Conservation (phyloP, 2,888 invertebrate species). For the Acanthosepion pharaonis region DNA sequence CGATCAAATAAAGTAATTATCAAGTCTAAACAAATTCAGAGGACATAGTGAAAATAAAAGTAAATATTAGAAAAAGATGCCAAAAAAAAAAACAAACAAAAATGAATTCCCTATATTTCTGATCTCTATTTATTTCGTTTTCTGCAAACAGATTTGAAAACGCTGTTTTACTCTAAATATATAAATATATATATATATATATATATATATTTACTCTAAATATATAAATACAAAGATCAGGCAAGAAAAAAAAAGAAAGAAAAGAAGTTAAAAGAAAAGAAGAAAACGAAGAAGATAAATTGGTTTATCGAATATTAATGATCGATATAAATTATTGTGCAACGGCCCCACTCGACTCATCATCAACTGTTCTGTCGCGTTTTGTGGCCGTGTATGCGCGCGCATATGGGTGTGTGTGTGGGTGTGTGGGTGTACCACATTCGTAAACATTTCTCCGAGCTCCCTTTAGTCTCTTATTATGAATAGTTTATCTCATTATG, state of each 20-base stretch:
- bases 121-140: too few relatives aligned
- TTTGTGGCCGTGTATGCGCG: too few relatives aligned
- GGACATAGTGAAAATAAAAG: not conserved
- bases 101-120: not conserved
- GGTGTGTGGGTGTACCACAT: too few relatives aligned
- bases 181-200: too few relatives aligned
- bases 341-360: not conserved
- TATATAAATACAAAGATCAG: not conserved
- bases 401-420: too few relatives aligned
- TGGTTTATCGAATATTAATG: not conserved
- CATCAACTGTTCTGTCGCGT: not conserved
- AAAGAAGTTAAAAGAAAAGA: not conserved
- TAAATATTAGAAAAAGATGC: not conserved
- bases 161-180: too few relatives aligned
- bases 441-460: not conserved
- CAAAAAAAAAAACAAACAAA: not conserved
- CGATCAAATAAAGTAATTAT: too few relatives aligned
- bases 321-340: not conserved
- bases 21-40: not conserved
- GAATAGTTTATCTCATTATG: conserved; percentile 33
- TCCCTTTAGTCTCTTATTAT: not conserved
- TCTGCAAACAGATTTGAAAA: too few relatives aligned
- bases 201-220: too few relatives aligned
- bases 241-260: not conserved
- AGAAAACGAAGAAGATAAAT: not conserved